Evolutionary conservation across 1,140 invertebrate species (phyloP).

Genomic region (Nylanderia fulva): DNA sequence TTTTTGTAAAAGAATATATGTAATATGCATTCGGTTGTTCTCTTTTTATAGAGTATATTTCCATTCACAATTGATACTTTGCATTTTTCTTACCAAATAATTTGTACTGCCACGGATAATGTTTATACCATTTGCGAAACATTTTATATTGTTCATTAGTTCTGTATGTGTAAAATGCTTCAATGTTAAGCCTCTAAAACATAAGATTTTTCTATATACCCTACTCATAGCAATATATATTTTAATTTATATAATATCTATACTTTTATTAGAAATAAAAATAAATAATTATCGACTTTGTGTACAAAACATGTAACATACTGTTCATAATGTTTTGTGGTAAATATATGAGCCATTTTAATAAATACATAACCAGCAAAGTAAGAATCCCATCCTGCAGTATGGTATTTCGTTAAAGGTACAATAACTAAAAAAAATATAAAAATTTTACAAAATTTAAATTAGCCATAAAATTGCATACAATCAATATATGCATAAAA

Average conservation of each 20-base stretch:
- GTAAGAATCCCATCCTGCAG: conserved; percentile 92
- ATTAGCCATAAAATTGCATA: conserved; percentile 9
- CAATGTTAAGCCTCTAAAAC: conserved; percentile 78
- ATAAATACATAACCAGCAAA: conserved; percentile 90
- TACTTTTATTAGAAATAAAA: background rate
- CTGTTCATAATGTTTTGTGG: conserved; percentile 76
- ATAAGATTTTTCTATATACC: conserved; percentile 15
- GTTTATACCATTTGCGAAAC: conserved; percentile 88
- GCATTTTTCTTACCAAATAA: conserved; percentile 86
- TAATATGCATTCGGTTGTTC: background rate
- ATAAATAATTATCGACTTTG: background rate
- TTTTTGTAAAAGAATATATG: conserved; percentile 5
- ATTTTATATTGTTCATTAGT: conserved; percentile 84
- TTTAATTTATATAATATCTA: background rate
- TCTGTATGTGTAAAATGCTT: conserved; percentile 85
- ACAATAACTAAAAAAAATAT: conserved; percentile 77
- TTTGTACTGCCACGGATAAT: conserved; percentile 87
- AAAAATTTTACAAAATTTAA: background rate
- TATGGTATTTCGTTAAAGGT: conserved; percentile 86
- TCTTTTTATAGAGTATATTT: background rate
- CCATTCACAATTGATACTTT: background rate
- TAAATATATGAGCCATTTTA: conserved; percentile 85
- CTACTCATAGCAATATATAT: background rate
- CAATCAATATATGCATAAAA: background rate
- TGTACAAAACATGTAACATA: conserved; percentile 60